Conservation (phyloP, 2,113 vertebrate genomes). For the Copsychus sechellarum region DNA sequence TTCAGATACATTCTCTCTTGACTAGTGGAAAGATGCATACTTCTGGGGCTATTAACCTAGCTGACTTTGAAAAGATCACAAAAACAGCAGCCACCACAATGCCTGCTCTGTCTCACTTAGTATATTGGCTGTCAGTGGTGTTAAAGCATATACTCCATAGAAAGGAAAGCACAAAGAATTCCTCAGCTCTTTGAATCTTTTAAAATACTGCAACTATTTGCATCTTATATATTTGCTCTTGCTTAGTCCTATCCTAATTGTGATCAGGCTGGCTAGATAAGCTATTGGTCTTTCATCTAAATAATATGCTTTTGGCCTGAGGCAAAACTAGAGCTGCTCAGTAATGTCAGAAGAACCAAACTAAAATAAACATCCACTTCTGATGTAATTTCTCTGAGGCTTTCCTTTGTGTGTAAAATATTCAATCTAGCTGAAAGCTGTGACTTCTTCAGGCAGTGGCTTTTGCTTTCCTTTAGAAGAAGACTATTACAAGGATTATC, state of each 20-base stretch:
- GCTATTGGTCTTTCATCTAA: conserved; percentile 33
- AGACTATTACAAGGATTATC: conserved; percentile 9
- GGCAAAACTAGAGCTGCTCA: conserved; percentile 13
- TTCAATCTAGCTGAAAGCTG: neutral
- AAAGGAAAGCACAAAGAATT: neutral
- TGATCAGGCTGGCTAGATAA: neutral
- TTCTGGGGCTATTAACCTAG: neutral
- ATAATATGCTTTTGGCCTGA: neutral
- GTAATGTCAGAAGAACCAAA: neutral
- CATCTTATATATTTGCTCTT: neutral
- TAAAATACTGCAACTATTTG: neutral
- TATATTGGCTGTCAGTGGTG: neutral
- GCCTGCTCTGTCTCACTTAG: neutral
- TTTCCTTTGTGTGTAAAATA: neutral
- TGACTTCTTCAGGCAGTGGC: neutral
- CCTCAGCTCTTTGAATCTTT: neutral
- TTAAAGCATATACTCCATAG: neutral
- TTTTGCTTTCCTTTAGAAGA: conserved; percentile 10
- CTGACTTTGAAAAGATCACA: neutral
- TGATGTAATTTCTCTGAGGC: neutral
- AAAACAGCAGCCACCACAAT: neutral
- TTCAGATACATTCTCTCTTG: neutral
- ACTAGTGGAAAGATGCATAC: neutral
- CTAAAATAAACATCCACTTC: conserved; percentile 16
- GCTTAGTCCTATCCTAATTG: neutral